phyloP scores from a whole-genome alignment of 2,888 invertebrate genomes.

The Oscheius sp. region DNA sequence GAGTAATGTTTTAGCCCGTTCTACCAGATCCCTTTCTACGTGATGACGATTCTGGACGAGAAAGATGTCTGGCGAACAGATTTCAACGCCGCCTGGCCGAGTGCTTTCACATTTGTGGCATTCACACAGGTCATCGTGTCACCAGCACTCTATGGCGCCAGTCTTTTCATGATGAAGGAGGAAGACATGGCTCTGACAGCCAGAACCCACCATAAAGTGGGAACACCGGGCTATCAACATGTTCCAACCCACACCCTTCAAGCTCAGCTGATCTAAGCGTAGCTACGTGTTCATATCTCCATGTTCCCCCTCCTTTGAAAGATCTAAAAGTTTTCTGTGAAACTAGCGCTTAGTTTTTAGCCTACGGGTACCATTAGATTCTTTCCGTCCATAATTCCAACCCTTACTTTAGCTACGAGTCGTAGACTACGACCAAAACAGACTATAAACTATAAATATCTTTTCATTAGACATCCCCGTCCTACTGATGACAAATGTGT shows the following conservation, averaged over 20 bases:
- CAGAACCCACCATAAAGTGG: conserved; percentile 62
- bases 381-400: too few relatives aligned
- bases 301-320: neutral
- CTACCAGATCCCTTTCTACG: conserved; percentile 70
- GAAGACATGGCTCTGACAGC: conserved; percentile 73
- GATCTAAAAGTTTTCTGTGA: neutral
- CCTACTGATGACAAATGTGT: too few relatives aligned
- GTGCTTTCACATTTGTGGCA: conserved; percentile 62
- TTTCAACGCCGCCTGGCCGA: conserved; percentile 58
- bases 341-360: too few relatives aligned
- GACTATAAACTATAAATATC: too few relatives aligned
- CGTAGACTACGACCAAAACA: too few relatives aligned
- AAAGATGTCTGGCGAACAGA: conserved; percentile 49
- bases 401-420: too few relatives aligned
- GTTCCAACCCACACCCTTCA: conserved; percentile 52
- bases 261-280: conserved; percentile 57
- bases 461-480: too few relatives aligned
- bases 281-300: neutral
- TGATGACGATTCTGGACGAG: conserved; percentile 61
- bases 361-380: too few relatives aligned
- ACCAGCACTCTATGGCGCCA: conserved; percentile 69
- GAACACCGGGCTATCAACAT: conserved; percentile 54
- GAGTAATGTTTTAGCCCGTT: conserved; percentile 57
- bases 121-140: conserved; percentile 64
- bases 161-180: conserved; percentile 72